A percentile compares a stretch with the other conserved stretches of the same genome.
These are phyloP conservation scores for Desmodus rotundus DNA, from an alignment of 2,113 vertebrate genomes.

Conservation along the genomic window DNA sequence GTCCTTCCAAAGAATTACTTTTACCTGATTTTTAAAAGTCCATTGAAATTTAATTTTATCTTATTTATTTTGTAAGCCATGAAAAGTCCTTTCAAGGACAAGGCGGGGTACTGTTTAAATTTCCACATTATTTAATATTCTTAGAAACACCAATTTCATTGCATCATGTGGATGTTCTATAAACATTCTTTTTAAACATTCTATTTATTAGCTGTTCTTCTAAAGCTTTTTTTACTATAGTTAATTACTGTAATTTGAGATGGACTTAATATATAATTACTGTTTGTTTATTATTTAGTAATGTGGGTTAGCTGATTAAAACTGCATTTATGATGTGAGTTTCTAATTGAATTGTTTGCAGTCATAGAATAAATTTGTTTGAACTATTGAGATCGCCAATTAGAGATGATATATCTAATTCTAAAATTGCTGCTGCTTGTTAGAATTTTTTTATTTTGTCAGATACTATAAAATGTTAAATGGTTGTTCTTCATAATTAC, in stretches of 20 bases:
- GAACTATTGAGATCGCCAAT: constrained; percentile 24
- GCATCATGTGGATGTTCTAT: background rate
- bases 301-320: constrained; percentile 58
- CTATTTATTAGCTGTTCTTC: constrained; percentile 45
- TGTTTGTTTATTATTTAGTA: constrained; percentile 46
- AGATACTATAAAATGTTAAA: constrained; percentile 12
- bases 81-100: constrained; percentile 4
- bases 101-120: constrained; percentile 31
- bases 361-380: constrained; percentile 26
- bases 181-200: constrained; percentile 5
- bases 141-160: constrained; percentile 20
- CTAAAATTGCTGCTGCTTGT: constrained; percentile 14
- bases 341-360: constrained; percentile 53
- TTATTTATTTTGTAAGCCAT: background rate
- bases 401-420: constrained; percentile 22
- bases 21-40: background rate
- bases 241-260: constrained; percentile 62
- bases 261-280: constrained; percentile 57
- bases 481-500: constrained; percentile 23
- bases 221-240: constrained; percentile 7
- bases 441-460: background rate
- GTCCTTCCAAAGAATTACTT: background rate
- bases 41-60: background rate
- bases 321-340: constrained; percentile 42
- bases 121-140: constrained; percentile 4